Evolutionary conservation across 2,888 invertebrate species (phyloP).

Genomic region (Balanococcus diminutus): DNA sequence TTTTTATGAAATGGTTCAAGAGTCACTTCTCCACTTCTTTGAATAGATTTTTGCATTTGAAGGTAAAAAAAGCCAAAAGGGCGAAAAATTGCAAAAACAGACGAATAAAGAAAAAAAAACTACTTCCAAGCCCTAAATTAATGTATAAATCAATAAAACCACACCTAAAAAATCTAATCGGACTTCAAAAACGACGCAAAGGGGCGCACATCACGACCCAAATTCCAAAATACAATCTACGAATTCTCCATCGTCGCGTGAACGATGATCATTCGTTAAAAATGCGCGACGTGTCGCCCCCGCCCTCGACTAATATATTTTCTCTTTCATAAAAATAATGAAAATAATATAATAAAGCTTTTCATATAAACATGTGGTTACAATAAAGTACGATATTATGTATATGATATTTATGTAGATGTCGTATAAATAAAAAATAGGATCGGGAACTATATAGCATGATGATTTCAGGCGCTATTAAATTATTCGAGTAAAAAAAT

Average conservation of each 20-base stretch:
- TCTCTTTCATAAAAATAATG: background rate
- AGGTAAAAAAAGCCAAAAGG: no score
- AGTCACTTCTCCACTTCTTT: no score
- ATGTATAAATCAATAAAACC: no score
- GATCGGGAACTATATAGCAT: background rate
- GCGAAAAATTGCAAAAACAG: no score
- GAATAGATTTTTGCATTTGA: no score
- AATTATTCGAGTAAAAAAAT: background rate
- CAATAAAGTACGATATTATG: background rate
- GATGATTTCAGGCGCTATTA: conserved; percentile 6
- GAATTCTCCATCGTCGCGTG: background rate
- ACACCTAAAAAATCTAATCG: no score
- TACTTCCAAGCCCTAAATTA: no score
- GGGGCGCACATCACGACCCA: background rate
- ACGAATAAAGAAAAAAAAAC: no score
- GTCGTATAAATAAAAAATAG: background rate
- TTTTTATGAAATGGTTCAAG: no score
- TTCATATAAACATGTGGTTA: background rate
- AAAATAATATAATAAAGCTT: background rate
- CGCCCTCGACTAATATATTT: background rate
- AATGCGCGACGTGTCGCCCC: background rate
- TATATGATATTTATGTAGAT: background rate
- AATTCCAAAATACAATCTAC: background rate
- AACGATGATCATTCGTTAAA: background rate
- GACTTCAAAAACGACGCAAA: no score